A percentile compares a stretch with the other conserved stretches of the same genome.
phyloP scores from a whole-genome alignment of 64 coral and sea anemone species.

The Catalaphyllia jardinei region DNA sequence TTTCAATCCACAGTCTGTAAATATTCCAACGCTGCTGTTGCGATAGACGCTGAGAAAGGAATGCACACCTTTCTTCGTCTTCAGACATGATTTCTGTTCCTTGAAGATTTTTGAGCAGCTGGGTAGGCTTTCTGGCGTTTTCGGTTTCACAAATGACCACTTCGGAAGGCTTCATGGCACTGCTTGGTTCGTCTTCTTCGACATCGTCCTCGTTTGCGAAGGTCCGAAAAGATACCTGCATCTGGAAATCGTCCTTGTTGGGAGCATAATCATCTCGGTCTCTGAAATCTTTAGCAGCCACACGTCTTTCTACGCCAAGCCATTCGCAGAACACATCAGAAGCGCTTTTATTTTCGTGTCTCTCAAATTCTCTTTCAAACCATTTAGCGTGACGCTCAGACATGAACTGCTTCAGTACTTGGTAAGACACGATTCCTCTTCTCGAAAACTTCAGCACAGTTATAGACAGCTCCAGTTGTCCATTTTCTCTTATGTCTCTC shows the following conservation, averaged over 20 bases:
- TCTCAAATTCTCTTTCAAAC: background rate
- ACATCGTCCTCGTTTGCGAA: slow-evolving; percentile 47
- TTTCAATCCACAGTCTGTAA: slow-evolving; percentile 66
- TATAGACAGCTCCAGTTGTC: background rate
- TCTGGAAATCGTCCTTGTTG: background rate
- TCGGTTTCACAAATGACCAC: slow-evolving; percentile 54
- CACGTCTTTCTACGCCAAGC: background rate
- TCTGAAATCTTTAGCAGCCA: background rate
- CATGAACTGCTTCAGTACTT: slow-evolving; percentile 5
- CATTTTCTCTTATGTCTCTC: background rate
- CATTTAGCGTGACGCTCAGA: background rate
- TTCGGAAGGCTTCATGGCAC: slow-evolving; percentile 29
- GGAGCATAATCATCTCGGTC: background rate
- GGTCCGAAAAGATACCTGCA: slow-evolving; percentile 38
- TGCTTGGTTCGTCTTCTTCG: background rate
- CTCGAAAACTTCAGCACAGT: background rate
- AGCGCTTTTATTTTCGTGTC: background rate
- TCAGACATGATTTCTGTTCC: slow-evolving; percentile 4
- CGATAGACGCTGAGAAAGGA: background rate
- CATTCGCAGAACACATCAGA: background rate
- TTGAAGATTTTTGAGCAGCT: slow-evolving; percentile 25
- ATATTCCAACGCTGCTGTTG: slow-evolving; percentile 41
- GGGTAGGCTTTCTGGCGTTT: background rate
- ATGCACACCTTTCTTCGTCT: background rate
- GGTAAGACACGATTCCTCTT: background rate